phyloP scores from a whole-genome alignment of 1,140 invertebrate species.

The Nasonia giraulti region DNA sequence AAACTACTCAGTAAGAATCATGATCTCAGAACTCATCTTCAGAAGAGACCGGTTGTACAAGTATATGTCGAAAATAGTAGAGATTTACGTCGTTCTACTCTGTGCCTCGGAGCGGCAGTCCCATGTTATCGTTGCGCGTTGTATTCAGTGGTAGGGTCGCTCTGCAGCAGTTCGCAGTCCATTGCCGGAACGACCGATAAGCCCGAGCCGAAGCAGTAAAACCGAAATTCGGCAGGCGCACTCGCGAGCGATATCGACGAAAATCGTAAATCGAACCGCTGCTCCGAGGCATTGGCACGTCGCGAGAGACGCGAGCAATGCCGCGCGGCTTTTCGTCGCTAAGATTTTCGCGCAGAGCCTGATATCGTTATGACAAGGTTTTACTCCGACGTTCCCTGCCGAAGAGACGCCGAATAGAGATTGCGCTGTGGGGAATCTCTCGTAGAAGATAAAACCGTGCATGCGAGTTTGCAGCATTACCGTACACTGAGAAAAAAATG shows the following conservation, averaged over 20 bases:
- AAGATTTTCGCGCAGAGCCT: background rate
- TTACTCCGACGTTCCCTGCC: background rate
- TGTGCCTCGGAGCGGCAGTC: background rate
- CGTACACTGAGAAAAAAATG: too few species aligned
- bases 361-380: slow-evolving; percentile 16
- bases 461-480: too few species aligned
- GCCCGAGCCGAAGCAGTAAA: slow-evolving; percentile 56
- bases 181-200: slow-evolving; percentile 54
- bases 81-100: slow-evolving; percentile 61
- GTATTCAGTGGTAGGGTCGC: slow-evolving; percentile 54
- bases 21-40: too few species aligned
- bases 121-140: slow-evolving; percentile 53
- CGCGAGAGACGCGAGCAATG: background rate
- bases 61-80: background rate
- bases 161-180: slow-evolving; percentile 36
- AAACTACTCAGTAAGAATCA: too few species aligned
- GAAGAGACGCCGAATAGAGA: background rate
- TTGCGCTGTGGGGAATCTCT: background rate
- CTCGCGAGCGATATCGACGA: background rate
- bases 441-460: background rate
- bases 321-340: background rate
- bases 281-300: background rate
- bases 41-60: background rate
- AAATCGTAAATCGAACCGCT: slow-evolving; percentile 8
- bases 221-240: slow-evolving; percentile 58